phyloP scores from a whole-genome alignment of 2,888 invertebrate genomes.

The Pterostichus madidus region DNA sequence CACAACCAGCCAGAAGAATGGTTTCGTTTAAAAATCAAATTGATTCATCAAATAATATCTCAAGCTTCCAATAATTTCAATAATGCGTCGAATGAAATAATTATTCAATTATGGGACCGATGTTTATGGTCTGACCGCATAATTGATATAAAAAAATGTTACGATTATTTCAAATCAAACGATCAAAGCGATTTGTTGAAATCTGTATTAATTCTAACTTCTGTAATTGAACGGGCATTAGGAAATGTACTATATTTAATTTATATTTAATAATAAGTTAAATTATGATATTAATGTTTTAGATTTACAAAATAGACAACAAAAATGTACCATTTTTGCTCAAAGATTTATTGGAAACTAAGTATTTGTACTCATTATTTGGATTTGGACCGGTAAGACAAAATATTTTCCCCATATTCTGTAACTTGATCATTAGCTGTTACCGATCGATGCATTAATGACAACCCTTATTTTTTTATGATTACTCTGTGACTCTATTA shows the following conservation, averaged over 20 bases:
- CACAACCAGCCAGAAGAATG: slow-evolving; percentile 30
- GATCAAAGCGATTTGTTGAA: slow-evolving; percentile 31
- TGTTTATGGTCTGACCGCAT: slow-evolving; percentile 55
- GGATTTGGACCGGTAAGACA: slow-evolving; percentile 45
- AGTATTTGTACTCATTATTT: slow-evolving; percentile 71
- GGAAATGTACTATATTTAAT: slow-evolving; percentile 56
- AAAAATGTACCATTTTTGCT: slow-evolving; percentile 76
- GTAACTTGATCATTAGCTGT: too few relatives aligned
- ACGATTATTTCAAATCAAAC: background rate
- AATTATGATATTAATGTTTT: slow-evolving; percentile 51
- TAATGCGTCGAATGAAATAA: background rate
- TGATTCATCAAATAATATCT: slow-evolving; percentile 16
- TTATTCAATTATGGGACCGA: slow-evolving; percentile 1
- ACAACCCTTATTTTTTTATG: too few relatives aligned
- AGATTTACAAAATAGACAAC: slow-evolving; percentile 68
- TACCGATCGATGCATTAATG: too few relatives aligned
- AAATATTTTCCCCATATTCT: too few relatives aligned
- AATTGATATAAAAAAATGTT: slow-evolving; percentile 55
- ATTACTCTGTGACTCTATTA: too few relatives aligned
- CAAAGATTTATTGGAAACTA: slow-evolving; percentile 76
- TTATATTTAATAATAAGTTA: background rate
- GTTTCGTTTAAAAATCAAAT: slow-evolving; percentile 47
- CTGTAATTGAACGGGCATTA: slow-evolving; percentile 62
- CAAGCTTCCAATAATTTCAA: slow-evolving; percentile 24
- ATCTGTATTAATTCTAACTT: slow-evolving; percentile 50